A percentile compares a stretch with the other conserved stretches of the same genome.
Conservation (phyloP, 2,888 invertebrate species). For the Phyllotreta striolata region DNA sequence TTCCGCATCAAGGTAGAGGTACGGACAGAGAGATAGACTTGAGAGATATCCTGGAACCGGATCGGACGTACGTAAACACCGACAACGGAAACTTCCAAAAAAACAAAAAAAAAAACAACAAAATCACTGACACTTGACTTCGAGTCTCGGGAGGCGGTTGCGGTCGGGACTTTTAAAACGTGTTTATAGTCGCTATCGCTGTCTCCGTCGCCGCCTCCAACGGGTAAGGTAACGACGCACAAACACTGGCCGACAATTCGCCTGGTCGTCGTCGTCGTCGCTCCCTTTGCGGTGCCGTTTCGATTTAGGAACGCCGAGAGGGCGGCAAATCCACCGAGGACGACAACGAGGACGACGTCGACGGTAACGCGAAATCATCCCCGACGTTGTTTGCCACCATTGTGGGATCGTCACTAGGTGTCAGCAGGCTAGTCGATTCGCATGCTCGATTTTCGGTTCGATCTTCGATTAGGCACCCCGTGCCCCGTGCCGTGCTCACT, state of each 20-base stretch:
- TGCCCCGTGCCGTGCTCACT: slow-evolving; percentile 49
- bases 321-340: slow-evolving; percentile 32
- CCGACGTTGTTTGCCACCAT: slow-evolving; percentile 45
- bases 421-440: slow-evolving; percentile 45
- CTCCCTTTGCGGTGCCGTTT: slow-evolving; percentile 7
- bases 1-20: slow-evolving; percentile 13
- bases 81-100: neutral
- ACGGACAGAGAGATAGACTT: too few relatives aligned
- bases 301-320: slow-evolving; percentile 18
- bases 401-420: slow-evolving; percentile 42
- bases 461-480: slow-evolving; percentile 51
- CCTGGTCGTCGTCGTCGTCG: slow-evolving; percentile 22
- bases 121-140: slow-evolving; percentile 33
- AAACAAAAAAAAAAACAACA: too few relatives aligned
- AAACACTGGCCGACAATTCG: slow-evolving; percentile 13
- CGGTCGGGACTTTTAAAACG: slow-evolving; percentile 2
- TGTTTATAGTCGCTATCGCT: slow-evolving; percentile 45
- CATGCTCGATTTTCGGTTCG: slow-evolving; percentile 49
- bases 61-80: neutral
- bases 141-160: neutral
- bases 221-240: slow-evolving; percentile 24
- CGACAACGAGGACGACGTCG: slow-evolving; percentile 38
- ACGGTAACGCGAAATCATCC: slow-evolving; percentile 39
- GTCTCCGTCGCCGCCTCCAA: slow-evolving; percentile 22
- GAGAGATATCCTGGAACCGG: slow-evolving; percentile 5